Base-by-base conservation (phyloP, 2,113 vertebrate species). In the Takifugu bimaculatus region DNA sequence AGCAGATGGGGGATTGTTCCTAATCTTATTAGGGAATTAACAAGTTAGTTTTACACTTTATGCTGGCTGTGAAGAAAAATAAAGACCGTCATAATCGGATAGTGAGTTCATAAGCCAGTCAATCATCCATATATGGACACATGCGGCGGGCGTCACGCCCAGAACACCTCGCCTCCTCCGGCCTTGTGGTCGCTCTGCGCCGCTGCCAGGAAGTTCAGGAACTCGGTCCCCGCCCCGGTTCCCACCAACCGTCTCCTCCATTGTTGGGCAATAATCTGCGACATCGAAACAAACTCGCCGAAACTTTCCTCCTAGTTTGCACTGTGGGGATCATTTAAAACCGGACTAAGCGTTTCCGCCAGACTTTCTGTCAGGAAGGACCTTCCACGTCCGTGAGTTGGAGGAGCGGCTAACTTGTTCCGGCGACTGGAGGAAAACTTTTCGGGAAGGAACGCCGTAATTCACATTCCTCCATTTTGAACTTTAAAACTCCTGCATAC, bases 381-480 rank as follows among this genome's bases (percentile, higher is more conserved):
- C 4, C 2, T 4, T 2, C 3, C 11, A 0, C 4, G 47, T 1
- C 32, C n/a, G 6, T 25, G 4, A 20, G 53, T 29, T 13, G 26
- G 54, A 32, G 44, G n/a, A 4, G 26, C 48, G 5, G 9, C 50
- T 0, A 42, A 26, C 32, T 2, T 47, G 60, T 51, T 52, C 65
- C 12, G 56, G 2, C 60, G 20, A 69, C 51, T 48, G 70, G 68
- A 73, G 71, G 62, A 73, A 87, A 90, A 85, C 70, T 89, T 87
- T 75, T 63, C 63, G 74, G 57, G 57, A 55, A 15, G 73, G 68
- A 85, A 78, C 84, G 84, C 74, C 77, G 57, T 65, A 72, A 72
- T 84, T 82, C 80, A 50, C 73, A 68, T 77, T 88, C 89, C 90
- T 87, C 90, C 90, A 92, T 92, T 91, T 92, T 92, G 89, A 88